phyloP scores from a whole-genome alignment of 2,888 invertebrate genomes.

The Dynastes hyllus region DNA sequence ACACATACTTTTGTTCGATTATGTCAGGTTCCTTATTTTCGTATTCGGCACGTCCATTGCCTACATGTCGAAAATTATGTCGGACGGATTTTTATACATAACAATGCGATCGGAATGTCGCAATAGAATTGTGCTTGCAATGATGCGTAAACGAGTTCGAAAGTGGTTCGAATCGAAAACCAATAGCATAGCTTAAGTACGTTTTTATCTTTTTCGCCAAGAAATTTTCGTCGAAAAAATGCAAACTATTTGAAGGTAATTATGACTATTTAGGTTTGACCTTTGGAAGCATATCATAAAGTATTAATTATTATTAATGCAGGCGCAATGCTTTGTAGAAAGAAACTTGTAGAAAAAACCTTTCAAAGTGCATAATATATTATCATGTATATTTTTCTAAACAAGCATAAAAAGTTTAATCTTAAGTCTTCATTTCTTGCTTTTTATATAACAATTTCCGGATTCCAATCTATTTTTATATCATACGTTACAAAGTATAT shows the following conservation, averaged over 20 bases:
- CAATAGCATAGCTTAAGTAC: background rate
- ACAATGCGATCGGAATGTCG: conserved; percentile 1
- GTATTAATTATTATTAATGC: background rate
- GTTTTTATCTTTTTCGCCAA: background rate
- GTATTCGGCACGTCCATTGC: conserved; percentile 20
- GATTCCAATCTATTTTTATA: too few relatives aligned
- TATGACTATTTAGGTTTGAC: background rate
- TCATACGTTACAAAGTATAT: too few relatives aligned
- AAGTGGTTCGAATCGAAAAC: conserved; percentile 14
- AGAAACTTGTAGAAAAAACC: background rate
- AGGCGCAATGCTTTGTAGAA: background rate
- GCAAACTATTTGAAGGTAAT: background rate
- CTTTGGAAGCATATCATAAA: background rate
- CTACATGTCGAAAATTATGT: conserved; percentile 25
- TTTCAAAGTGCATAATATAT: too few relatives aligned
- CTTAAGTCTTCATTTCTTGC: too few relatives aligned
- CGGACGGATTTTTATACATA: conserved; percentile 14
- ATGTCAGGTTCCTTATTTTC: conserved; percentile 26
- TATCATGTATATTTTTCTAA: too few relatives aligned
- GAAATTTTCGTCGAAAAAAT: conserved; percentile 15
- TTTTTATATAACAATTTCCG: too few relatives aligned
- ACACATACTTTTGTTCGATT: conserved; percentile 24
- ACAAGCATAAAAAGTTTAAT: too few relatives aligned
- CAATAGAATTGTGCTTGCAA: background rate
- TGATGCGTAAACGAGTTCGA: conserved; percentile 13